Base-by-base conservation (phyloP, 2,113 vertebrate genomes). In the Seriola dumerili region DNA sequence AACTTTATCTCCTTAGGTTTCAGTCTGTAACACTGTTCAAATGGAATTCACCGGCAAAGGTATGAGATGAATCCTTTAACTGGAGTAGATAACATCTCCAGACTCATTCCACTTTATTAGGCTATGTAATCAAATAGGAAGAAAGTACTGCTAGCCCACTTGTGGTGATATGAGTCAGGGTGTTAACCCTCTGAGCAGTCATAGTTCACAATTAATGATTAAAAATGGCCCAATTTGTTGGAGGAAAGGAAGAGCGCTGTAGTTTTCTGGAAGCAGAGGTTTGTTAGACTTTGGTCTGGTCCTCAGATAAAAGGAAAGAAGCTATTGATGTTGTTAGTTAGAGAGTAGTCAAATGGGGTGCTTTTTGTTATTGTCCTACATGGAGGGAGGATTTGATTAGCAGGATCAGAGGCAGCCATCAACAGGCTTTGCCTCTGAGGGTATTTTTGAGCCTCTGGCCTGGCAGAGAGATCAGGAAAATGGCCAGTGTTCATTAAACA, bases 101-200 rank as follows among this genome's bases (percentile, higher is more conserved):
- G 68, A 85, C 83, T 88, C 84, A 79, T 77, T 92, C 69, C 72
- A 81, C 84, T 90, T 92, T 88, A 90, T 88, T 86, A 79, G 79
- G 36, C 44, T 44, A 38, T 65, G 68, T 76, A 84, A 92, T 81
- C 85, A 82, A 88, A 92, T 62, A 87, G 81, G 92, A 89, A 80
- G 71, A 80, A 62, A 72, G 76, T 23, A 77, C 58, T 85, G 79
- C 85, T 66, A 29, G 19, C 29, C 21, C 34, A 59, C 36, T 57
- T 52, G 29, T 29, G 52, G 58, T 78, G 76, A 68, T 68, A 80
- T 40, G 78, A 85, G 80, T 74, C 32, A 17, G 17, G 13, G 13
- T 83, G 69, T 76, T 78, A 77, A 74, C 44, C 38, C 44, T 40
- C 52, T 0, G 32, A 72, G 50, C 46, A 50, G 82, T 66, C 81